Percentiles rank a stretch among this genome's conserved stretches.
These are phyloP conservation scores for Pseudorectes ferrugineus DNA, from an alignment of 2,113 vertebrate genomes.

Conservation along the genomic window DNA sequence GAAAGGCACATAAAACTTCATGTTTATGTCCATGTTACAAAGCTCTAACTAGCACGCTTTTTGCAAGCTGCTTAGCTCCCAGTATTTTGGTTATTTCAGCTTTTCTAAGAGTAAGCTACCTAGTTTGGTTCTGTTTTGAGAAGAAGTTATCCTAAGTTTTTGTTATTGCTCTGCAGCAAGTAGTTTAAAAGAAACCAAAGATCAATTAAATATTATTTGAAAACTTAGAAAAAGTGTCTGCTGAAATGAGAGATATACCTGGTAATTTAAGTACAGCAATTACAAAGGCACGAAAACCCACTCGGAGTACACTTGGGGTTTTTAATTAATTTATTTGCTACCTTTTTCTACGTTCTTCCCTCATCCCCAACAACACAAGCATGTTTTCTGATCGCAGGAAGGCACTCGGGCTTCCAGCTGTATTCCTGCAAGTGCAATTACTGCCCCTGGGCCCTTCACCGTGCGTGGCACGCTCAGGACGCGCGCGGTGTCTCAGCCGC, in stretches of 20 bases:
- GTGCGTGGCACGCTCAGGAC: neutral
- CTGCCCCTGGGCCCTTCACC: constrained; percentile 2
- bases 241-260: neutral
- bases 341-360: neutral
- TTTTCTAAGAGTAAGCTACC: neutral
- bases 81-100: neutral
- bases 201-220: neutral
- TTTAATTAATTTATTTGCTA: neutral
- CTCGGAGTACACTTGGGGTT: neutral
- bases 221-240: neutral
- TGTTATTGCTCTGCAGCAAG: neutral
- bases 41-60: neutral
- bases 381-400: neutral
- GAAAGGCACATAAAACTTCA: neutral
- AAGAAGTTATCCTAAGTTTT: neutral
- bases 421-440: neutral
- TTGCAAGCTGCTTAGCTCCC: neutral
- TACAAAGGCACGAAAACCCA: neutral
- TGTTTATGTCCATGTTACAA: neutral
- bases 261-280: neutral
- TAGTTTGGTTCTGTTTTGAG: neutral
- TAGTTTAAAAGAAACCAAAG: neutral
- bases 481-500: rapidly evolving
- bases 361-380: neutral
- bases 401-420: neutral